Base-by-base conservation (phyloP, 2,797 vertebrate genomes). In the Aphelocoma californica region DNA sequence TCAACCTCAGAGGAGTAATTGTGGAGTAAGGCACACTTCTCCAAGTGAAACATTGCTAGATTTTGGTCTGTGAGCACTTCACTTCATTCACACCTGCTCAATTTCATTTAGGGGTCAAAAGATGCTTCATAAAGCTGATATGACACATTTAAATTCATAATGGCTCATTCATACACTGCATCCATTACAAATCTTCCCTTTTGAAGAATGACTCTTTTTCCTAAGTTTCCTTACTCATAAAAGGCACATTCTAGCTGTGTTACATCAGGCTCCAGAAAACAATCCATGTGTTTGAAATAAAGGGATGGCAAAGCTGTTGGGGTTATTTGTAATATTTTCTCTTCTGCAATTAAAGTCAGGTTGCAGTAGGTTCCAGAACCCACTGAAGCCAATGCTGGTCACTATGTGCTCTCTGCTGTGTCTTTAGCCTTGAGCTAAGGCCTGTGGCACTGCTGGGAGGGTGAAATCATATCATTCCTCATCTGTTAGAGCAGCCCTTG, bases 381-480 rank as follows among this genome's bases (percentile, higher is more conserved):
- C 32, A 17, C 23, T 73, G 78, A 72, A 82, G 26, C 36, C 25
- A 31, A 1, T 54, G 23, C 51, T 72, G 40, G 51, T 69, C 4
- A 0, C 61, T 56, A 34, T 56, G 61, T 65, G 65, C 20, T 31
- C 29, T 87, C 58, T 75, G 3, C 81, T 70, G 29, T 72, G 60
- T 81, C 81, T 95, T 70, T 93, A 67, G 86, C 83, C 70, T 92
- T 53, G 54, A 93, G 78, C 60, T 67, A 50, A 83, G 48, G 83
- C 53, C 51, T 82, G 71, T 85, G 74, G 90, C 61, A 15, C 51
- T 73, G 89, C 48, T 91, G 58, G 28, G 64, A 95, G 67, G 31
- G n/a, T 95, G 93, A 93, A 94, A 89, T 94, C 81, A 80, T 80
- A 36, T 81, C 29, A 75, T 92, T 95, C 86, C 48, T 93, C 64